Evolutionary conservation across 2,797 vertebrate genomes (phyloP).

Genomic region (Mus minutoides): DNA sequence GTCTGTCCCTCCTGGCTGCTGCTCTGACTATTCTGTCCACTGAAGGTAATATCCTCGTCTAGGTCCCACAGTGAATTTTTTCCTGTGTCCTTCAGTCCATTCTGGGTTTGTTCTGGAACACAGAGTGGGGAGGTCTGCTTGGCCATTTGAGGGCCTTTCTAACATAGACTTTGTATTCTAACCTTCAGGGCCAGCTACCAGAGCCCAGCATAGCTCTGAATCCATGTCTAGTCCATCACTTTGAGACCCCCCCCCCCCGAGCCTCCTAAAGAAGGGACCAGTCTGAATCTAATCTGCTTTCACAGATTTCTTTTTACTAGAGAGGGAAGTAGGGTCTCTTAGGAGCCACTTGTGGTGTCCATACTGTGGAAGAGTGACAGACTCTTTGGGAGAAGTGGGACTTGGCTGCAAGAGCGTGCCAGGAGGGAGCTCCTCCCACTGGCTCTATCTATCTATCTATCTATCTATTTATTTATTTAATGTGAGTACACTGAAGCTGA

Average conservation of each 20-base stretch:
- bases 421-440: not conserved
- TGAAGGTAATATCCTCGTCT: not conserved
- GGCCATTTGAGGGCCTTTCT: not conserved
- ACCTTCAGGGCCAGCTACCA: not conserved
- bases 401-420: not conserved
- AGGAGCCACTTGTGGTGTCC: not conserved
- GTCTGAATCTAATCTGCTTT: slow-evolving; percentile 16
- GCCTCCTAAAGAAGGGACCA: not conserved
- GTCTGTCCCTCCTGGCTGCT: not conserved
- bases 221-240: not conserved
- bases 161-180: not conserved
- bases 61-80: not conserved
- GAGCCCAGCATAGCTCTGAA: not conserved
- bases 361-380: not conserved
- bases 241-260: not conserved
- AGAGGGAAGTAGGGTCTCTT: not conserved
- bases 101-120: slow-evolving; percentile 22
- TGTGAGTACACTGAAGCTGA: too few species aligned
- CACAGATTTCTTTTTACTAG: slow-evolving; percentile 35
- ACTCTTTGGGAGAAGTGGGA: not conserved
- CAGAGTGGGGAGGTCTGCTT: not conserved
- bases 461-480: too few species aligned
- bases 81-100: slow-evolving; percentile 20
- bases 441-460: not conserved
- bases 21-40: not conserved